These are phyloP conservation scores for Athalia rosae DNA, from an alignment of 2,888 invertebrate species.

Conservation along the genomic window DNA sequence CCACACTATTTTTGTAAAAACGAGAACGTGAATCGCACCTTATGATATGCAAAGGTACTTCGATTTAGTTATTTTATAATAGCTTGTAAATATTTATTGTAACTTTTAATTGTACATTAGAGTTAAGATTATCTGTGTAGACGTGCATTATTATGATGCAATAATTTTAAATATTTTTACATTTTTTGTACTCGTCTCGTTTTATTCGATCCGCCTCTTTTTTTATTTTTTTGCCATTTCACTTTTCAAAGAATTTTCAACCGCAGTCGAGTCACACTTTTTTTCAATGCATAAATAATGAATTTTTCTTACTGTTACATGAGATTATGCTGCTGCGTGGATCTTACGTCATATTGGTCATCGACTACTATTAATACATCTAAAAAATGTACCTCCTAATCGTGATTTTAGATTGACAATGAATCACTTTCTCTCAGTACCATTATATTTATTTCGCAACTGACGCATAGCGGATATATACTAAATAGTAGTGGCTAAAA, in stretches of 20 bases:
- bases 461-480: conserved; percentile 21
- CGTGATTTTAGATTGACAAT: background rate
- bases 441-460: conserved; percentile 20
- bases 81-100: conserved; percentile 45
- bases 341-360: conserved; percentile 20
- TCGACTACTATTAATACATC: background rate
- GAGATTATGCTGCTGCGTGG: background rate
- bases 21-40: conserved; percentile 17
- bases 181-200: conserved; percentile 9
- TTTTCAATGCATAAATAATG: background rate
- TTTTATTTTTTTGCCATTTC: background rate
- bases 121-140: conserved; percentile 39
- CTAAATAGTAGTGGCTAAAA: background rate
- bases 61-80: conserved; percentile 30
- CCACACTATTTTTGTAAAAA: conserved; percentile 11
- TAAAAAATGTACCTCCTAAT: background rate
- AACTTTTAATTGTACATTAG: conserved; percentile 41
- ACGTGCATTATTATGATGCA: conserved; percentile 34
- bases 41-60: conserved; percentile 19
- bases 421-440: background rate
- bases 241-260: background rate
- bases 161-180: conserved; percentile 45
- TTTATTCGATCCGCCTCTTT: conserved; percentile 28
- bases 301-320: conserved; percentile 7
- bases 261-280: background rate